phyloP scores from a whole-genome alignment of 2,888 invertebrate species.

The Gari tellinella region DNA sequence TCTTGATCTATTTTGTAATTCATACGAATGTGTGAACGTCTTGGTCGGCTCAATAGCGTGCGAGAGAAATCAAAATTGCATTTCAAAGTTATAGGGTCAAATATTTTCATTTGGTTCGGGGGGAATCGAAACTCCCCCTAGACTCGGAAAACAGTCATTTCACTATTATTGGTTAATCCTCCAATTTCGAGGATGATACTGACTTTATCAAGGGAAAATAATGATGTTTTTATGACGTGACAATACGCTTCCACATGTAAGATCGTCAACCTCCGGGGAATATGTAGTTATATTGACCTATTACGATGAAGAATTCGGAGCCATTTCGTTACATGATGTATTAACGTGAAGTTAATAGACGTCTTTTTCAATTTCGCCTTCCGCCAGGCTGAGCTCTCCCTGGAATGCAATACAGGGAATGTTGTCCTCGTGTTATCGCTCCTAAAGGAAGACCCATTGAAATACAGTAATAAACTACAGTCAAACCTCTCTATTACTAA shows the following conservation, averaged over 20 bases:
- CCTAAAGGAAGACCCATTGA: too few species aligned
- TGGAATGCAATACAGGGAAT: too few species aligned
- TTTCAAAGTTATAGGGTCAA: constrained; percentile 62
- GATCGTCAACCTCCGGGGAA: constrained; percentile 35
- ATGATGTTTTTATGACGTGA: constrained; percentile 67
- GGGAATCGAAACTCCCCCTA: constrained; percentile 29
- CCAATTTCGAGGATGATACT: constrained; percentile 56
- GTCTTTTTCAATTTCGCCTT: constrained; percentile 39
- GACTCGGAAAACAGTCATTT: constrained; percentile 36
- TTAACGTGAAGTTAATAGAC: constrained; percentile 51
- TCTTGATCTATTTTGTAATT: constrained; percentile 66
- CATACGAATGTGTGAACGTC: constrained; percentile 59
- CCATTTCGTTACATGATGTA: constrained; percentile 58
- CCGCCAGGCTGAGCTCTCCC: too few species aligned
- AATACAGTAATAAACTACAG: too few species aligned
- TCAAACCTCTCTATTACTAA: too few species aligned
- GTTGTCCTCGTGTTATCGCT: too few species aligned
- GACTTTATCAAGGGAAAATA: constrained; percentile 60
- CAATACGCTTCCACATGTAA: constrained; percentile 42
- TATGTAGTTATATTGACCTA: constrained; percentile 61
- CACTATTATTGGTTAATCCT: constrained; percentile 55
- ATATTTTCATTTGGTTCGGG: constrained; percentile 58
- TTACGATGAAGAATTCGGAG: constrained; percentile 54
- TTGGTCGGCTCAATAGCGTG: constrained; percentile 57
- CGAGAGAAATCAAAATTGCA: constrained; percentile 61